These are phyloP conservation scores for Drosophila algonquin DNA, from an alignment of 2,888 invertebrate genomes.

Conservation along the genomic window DNA sequence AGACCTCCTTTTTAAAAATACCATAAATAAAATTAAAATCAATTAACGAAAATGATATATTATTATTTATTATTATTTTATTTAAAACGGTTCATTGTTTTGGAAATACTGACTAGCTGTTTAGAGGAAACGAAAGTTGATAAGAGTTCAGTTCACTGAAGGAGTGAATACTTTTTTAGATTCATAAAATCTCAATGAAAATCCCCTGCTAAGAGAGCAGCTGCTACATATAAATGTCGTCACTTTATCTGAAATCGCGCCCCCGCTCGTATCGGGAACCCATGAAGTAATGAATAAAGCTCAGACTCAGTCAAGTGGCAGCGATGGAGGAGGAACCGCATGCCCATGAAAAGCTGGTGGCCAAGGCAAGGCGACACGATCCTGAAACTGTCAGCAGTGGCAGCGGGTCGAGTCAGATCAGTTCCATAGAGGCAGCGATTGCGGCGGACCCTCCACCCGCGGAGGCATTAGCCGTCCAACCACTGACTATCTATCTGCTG, in stretches of 20 bases:
- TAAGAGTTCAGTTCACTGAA: background rate
- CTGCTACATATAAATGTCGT: conserved; percentile 17
- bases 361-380: conserved; percentile 27
- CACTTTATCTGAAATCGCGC: conserved; percentile 57
- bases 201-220: conserved; percentile 40
- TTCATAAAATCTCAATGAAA: conserved; percentile 33
- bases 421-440: conserved; percentile 8
- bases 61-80: background rate
- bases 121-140: background rate
- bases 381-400: conserved; percentile 11
- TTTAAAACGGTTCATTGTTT: background rate
- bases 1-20: background rate
- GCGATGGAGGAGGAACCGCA: conserved; percentile 66
- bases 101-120: background rate
- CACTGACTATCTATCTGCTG: conserved; percentile 56
- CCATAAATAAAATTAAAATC: background rate
- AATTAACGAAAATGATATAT: background rate
- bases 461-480: background rate
- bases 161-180: conserved; percentile 16
- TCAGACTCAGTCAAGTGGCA: conserved; percentile 45
- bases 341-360: conserved; percentile 59
- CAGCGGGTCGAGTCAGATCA: conserved; percentile 24
- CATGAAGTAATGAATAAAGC: conserved; percentile 13
- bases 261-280: conserved; percentile 11
- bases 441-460: background rate